phyloP scores from a whole-genome alignment of 2,113 vertebrate genomes.

The Brienomyrus brachyistius region DNA sequence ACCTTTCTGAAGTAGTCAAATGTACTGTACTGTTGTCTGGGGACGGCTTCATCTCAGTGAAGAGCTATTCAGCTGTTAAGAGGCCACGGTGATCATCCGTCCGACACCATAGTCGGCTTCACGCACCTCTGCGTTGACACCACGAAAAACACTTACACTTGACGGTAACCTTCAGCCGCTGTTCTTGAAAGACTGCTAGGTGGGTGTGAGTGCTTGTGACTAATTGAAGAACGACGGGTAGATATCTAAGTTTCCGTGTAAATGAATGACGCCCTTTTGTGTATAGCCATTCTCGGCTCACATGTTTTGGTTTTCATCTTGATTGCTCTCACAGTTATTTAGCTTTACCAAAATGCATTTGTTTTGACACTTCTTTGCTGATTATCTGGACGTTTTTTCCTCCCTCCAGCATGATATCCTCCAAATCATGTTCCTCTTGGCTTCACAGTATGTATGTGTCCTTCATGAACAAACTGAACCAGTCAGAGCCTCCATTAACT shows the following conservation, averaged over 20 bases:
- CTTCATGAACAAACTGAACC: neutral
- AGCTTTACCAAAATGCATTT: neutral
- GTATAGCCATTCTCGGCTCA: neutral
- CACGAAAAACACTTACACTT: neutral
- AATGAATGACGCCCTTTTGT: neutral
- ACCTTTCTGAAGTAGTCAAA: neutral
- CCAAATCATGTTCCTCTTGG: neutral
- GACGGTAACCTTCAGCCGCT: neutral
- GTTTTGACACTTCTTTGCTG: neutral
- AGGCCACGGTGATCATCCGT: neutral
- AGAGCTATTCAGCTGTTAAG: neutral
- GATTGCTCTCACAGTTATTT: neutral
- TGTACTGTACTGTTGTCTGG: neutral
- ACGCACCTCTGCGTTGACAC: neutral
- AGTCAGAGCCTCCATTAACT: neutral
- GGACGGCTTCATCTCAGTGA: neutral
- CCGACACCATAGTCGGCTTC: neutral
- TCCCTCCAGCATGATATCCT: neutral
- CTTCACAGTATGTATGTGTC: neutral
- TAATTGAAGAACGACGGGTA: neutral
- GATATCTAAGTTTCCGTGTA: neutral
- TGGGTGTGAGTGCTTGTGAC: neutral
- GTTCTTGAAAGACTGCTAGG: neutral
- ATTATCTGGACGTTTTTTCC: neutral
- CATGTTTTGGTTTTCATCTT: neutral